Percentiles rank a stretch among this genome's conserved stretches.
Evolutionary conservation across 2,113 vertebrate species (phyloP).

Genomic region (Tor tambroides): DNA sequence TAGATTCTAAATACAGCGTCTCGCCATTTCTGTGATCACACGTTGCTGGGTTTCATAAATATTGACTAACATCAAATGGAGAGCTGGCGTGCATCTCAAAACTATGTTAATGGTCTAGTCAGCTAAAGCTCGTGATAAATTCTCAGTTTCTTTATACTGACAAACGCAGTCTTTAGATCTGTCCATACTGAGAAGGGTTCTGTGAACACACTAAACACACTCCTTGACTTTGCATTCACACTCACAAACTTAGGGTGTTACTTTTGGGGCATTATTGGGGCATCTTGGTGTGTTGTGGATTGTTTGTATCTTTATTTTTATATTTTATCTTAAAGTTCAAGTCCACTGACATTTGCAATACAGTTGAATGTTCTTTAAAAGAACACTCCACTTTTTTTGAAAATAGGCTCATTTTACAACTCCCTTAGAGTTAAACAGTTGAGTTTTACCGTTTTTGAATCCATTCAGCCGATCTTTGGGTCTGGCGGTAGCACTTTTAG

Average conservation of each 20-base stretch:
- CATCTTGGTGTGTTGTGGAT: neutral
- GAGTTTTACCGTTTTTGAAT: too few relatives aligned
- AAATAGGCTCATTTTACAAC: too few relatives aligned
- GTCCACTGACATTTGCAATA: neutral
- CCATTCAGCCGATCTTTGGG: too few relatives aligned
- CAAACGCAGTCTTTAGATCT: slow-evolving; percentile 45
- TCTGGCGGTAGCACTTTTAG: too few relatives aligned
- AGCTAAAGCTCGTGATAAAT: slow-evolving; percentile 36
- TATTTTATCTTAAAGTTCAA: neutral
- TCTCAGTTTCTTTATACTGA: slow-evolving; percentile 43
- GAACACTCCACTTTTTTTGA: too few relatives aligned
- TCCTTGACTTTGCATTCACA: neutral
- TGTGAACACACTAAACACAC: neutral
- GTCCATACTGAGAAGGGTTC: slow-evolving; percentile 17
- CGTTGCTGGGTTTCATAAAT: slow-evolving; percentile 11
- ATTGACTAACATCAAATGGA: slow-evolving; percentile 40
- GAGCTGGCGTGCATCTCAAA: slow-evolving; percentile 16
- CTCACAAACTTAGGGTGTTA: neutral
- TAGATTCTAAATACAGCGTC: slow-evolving; percentile 16
- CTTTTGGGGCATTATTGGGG: neutral
- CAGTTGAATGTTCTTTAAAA: neutral
- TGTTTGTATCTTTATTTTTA: neutral
- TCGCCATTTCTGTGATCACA: slow-evolving; percentile 26
- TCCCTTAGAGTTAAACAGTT: too few relatives aligned
- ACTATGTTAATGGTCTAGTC: slow-evolving; percentile 12